These are phyloP conservation scores for Pyrgilauda ruficollis DNA, from an alignment of 2,113 vertebrate species.

Conservation along the genomic window DNA sequence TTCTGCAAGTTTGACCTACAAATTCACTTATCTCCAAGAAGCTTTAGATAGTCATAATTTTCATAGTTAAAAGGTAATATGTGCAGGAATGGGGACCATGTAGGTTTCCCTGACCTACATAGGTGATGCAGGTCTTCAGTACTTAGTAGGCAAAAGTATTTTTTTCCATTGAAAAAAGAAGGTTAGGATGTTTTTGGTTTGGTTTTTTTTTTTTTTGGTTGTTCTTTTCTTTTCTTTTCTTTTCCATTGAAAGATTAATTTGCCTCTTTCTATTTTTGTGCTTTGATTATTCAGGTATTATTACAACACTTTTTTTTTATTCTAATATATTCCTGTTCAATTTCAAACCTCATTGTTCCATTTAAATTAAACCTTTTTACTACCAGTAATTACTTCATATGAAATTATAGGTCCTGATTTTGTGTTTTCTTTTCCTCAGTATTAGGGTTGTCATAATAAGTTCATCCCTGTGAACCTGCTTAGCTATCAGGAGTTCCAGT, in stretches of 20 bases:
- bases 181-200: too few relatives aligned
- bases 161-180: neutral
- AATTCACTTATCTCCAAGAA: neutral
- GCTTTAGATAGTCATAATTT: neutral
- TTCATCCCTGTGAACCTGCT: neutral
- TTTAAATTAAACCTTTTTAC: neutral
- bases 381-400: neutral
- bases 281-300: neutral
- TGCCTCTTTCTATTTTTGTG: neutral
- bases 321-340: neutral
- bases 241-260: neutral
- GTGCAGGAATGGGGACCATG: neutral
- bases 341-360: neutral
- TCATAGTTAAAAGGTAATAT: neutral
- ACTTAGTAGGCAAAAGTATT: neutral
- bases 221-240: too few relatives aligned
- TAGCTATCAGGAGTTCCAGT: neutral
- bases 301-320: neutral
- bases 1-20: neutral
- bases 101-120: neutral
- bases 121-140: neutral
- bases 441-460: slow-evolving; percentile 10
- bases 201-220: too few relatives aligned
- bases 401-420: neutral
- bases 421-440: slow-evolving; percentile 12